Base-by-base conservation (phyloP, 2,888 invertebrate species). In the Exocentrus adspersus region DNA sequence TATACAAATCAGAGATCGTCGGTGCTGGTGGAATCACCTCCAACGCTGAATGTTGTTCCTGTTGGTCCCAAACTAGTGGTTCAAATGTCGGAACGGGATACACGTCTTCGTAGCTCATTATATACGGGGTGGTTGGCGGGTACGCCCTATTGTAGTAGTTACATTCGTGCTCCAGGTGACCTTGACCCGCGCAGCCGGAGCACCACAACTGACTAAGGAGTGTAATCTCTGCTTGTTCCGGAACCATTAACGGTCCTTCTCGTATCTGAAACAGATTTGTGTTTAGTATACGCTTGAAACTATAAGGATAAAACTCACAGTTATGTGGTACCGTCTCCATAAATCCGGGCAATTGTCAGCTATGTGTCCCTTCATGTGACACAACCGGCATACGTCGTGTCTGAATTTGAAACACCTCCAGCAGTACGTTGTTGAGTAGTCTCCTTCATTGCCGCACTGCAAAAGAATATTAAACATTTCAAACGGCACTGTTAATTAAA, bases 251-350 rank as follows among this genome's bases (percentile, higher is more conserved):
- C 2, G 75, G 77, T 1, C 80, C 77, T 17, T 74, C 67, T 10
- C 68, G 65, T 16, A 73, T 78, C 72, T 78, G 77, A 66, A 77
- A 81, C 78, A 71, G n/a, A n/a, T 37, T n/a, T n/a, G 30, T 30
- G n/a, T n/a, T n/a, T n/a, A n/a, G n/a, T n/a, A n/a, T n/a, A n/a
- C n/a, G n/a, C n/a, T n/a, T n/a, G n/a, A n/a, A n/a, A n/a, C n/a
- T n/a, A n/a, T n/a, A n/a, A n/a, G n/a, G n/a, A n/a, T n/a, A n/a
- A n/a, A n/a, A n/a, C 79, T 84, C 84, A 89, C 92, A 67, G 91
- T 92, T 68, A 88, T 86, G 78, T 91, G 90, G 81, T 91, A 92
- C 60, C 91, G 85, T 52, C 92, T 86, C 92, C 92, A 92, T 42
- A 88, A 81, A 80, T 92, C 92, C 0, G 92, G 92, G 73, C 92